Evolutionary conservation across 2,113 vertebrate species (phyloP), one percentile per base, ranked within the genome.

Genomic region (Mastomys coucha): DNA sequence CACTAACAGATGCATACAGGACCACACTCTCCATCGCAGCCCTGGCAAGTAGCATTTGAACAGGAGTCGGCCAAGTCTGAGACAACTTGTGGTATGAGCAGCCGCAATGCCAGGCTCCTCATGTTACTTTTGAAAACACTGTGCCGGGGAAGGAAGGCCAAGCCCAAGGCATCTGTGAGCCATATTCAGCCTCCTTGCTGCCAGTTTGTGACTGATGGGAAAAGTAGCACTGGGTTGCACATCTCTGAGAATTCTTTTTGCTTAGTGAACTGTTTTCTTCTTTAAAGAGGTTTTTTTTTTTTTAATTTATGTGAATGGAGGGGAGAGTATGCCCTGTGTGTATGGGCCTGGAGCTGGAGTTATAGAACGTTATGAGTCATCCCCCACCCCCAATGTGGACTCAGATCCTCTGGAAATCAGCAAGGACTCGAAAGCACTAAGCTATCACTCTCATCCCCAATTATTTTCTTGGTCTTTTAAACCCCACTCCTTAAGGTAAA

Each of bases 41-140:
- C 77, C 90, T 91, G 56, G 95, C 65, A 92, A 77, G 8, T 84
- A 65, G 28, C 84, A 72, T 49, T 69, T 45, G 63, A 70, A 36
- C 39, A 53, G 90, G 91, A 78, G 28, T 53, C 51, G 2, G 70
- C 82, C n/a, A 88, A 91, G 70, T 78, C 10, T 88, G 88, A 93
- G 78, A 93, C 72, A 72, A 58, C 69, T 89, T 22, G 6, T 58
- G 53, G 13, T 63, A 39, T 96, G 80, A 96, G 42, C 31, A 80
- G 84, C 75, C 36, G 11, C 58, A 94, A 85, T 0, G 13, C 45
- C 63, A 63, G 33, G 91, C 93, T 96, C 89, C 45, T 94, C 86
- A 80, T 17, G 33, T 90, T 96, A 90, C 42, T 95, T 92, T 93
- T 82, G 91, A 95, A 97, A 96, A 84, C 77, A 73, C 33, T 92